Conservation (phyloP, 2,113 vertebrate genomes). For the Coryphaenoides rupestris region DNA sequence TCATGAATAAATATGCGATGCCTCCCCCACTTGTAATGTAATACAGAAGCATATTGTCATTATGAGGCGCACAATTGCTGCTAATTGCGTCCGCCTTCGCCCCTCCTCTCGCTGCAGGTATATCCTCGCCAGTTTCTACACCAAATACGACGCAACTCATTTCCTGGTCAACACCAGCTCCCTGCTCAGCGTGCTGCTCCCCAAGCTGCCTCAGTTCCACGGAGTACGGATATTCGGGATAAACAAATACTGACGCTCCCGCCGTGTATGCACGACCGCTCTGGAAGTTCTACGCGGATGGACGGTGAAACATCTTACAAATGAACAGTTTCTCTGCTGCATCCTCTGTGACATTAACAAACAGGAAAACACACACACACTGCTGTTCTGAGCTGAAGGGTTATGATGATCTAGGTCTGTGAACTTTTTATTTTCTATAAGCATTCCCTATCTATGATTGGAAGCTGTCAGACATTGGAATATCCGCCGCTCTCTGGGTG, state of each 20-base stretch:
- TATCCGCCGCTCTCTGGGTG: not conserved
- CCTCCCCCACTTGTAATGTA: too few species aligned
- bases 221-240: conserved; percentile 91
- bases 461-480: not conserved
- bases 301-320: conserved; percentile 17
- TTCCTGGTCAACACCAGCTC: conserved; percentile 89
- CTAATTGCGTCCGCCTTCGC: not conserved
- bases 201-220: conserved; percentile 92
- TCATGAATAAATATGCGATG: too few species aligned
- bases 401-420: conserved; percentile 13
- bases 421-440: not conserved
- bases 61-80: not conserved
- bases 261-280: too few species aligned
- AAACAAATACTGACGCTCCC: conserved; percentile 83
- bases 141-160: conserved; percentile 87
- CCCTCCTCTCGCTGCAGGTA: conserved; percentile 71
- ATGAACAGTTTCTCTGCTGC: conserved; percentile 25
- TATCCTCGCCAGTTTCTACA: conserved; percentile 93
- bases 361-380: conserved; percentile 19
- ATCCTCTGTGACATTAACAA: conserved; percentile 10
- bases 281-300: not conserved
- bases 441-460: not conserved
- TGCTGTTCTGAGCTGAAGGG: conserved; percentile 17
- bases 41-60: too few species aligned
- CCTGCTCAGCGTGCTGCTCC: conserved; percentile 85